Conservation (phyloP, 1,140 invertebrate species). For the Batillaria attramentaria region DNA sequence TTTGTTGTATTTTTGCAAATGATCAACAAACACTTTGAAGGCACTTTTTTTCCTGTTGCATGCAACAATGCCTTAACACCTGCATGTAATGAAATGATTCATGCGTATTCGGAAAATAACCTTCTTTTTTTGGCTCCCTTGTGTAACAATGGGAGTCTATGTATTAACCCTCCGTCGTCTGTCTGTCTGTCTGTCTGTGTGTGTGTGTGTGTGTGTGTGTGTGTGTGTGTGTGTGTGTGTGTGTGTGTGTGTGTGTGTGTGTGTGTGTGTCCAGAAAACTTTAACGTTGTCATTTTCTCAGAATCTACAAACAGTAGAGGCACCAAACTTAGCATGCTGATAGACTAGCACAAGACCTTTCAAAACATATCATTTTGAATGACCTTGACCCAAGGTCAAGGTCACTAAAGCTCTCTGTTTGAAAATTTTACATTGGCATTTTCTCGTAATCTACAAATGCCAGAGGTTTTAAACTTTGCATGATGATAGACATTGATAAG, state of each 20-base stretch:
- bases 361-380: background rate
- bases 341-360: too few relatives aligned
- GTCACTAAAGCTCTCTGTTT: too few relatives aligned
- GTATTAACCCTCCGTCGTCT: background rate
- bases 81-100: slow-evolving; percentile 12
- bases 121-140: too few relatives aligned
- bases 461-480: too few relatives aligned
- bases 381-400: background rate
- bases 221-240: background rate
- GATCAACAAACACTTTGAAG: too few relatives aligned
- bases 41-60: too few relatives aligned
- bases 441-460: background rate
- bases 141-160: too few relatives aligned
- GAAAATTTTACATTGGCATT: background rate
- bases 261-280: background rate
- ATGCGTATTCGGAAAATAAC: slow-evolving; percentile 11
- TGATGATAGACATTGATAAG: too few relatives aligned
- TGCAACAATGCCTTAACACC: too few relatives aligned
- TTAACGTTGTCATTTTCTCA: background rate
- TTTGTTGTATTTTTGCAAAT: too few relatives aligned
- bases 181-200: slow-evolving; percentile 30
- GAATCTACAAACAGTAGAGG: too few relatives aligned
- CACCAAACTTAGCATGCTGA: too few relatives aligned
- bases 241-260: background rate
- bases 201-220: slow-evolving; percentile 1